Evolutionary conservation across 2,888 invertebrate species (phyloP).

Genomic region (Hartigia nigra): DNA sequence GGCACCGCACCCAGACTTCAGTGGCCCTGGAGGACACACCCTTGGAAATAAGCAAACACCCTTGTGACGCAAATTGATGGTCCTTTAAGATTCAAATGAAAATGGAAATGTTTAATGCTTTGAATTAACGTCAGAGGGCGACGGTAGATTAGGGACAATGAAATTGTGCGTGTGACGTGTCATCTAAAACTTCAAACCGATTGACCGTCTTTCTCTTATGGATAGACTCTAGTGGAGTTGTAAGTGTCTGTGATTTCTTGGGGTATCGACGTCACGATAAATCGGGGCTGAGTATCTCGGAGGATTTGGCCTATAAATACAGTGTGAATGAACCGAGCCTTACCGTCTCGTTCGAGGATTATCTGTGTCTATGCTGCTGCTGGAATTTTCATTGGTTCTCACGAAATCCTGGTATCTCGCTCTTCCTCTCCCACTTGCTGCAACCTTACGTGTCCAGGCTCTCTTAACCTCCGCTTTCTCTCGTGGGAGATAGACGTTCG

Average conservation of each 20-base stretch:
- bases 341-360: background rate
- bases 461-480: background rate
- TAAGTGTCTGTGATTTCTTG: background rate
- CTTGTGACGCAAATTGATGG: constrained; percentile 35
- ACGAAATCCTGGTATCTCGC: background rate
- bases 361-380: background rate
- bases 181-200: background rate
- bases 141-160: background rate
- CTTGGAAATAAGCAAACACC: constrained; percentile 42
- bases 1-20: constrained; percentile 42
- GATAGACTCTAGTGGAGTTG: no score
- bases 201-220: no score
- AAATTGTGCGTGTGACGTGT: no score
- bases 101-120: background rate
- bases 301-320: background rate
- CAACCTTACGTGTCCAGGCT: background rate
- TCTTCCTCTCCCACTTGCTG: background rate
- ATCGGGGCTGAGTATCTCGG: background rate
- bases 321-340: background rate
- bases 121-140: background rate
- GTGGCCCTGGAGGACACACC: constrained; percentile 41
- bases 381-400: background rate
- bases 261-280: background rate
- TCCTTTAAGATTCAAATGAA: background rate
- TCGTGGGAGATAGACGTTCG: background rate